These are phyloP conservation scores for Cinclus mexicanus DNA, from an alignment of 2,113 vertebrate species.

Conservation along the genomic window DNA sequence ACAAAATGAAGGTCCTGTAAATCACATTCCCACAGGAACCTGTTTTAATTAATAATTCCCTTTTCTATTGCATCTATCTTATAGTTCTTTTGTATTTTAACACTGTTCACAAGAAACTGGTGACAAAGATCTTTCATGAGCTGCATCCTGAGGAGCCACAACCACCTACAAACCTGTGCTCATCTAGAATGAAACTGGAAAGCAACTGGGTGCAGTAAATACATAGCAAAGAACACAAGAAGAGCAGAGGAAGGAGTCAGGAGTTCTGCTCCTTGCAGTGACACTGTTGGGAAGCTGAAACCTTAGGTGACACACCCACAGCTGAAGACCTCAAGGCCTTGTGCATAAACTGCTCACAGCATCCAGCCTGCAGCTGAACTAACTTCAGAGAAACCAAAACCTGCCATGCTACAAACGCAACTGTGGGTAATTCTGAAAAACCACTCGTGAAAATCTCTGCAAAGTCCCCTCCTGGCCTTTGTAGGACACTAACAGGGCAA, in stretches of 20 bases:
- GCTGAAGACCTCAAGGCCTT: neutral
- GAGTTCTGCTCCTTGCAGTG: neutral
- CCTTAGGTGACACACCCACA: neutral
- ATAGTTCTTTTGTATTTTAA: neutral
- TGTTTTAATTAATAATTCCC: neutral
- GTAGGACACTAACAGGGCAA: neutral
- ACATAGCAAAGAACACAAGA: fast-evolving
- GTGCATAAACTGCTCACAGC: neutral
- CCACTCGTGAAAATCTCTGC: neutral
- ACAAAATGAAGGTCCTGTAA: neutral
- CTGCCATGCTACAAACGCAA: neutral
- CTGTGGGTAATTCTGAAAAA: neutral
- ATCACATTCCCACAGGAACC: neutral
- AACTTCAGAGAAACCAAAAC: neutral
- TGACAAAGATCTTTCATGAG: neutral
- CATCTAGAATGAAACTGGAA: neutral
- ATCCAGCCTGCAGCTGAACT: fast-evolving
- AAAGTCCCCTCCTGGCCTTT: neutral
- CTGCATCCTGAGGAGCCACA: neutral
- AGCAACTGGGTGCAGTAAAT: neutral
- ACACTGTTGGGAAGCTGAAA: neutral
- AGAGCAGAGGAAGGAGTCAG: neutral
- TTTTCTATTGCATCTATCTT: neutral
- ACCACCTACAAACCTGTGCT: neutral
- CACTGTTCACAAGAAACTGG: neutral